Evolutionary conservation across 2,113 vertebrate genomes (phyloP).

Genomic region (Silurus asotus): DNA sequence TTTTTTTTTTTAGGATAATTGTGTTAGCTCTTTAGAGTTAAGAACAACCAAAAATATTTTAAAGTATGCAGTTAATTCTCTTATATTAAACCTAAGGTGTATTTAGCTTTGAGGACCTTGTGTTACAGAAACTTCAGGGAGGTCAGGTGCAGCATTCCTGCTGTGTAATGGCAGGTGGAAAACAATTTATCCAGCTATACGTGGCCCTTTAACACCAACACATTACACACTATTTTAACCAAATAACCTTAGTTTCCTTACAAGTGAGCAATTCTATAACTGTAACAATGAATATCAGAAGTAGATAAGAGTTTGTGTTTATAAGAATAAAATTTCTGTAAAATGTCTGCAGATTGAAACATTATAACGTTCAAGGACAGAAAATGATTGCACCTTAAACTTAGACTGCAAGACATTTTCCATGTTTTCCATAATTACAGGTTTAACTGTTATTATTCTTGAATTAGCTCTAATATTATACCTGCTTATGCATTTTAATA

Average conservation of each 20-base stretch:
- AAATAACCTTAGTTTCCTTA: constrained; percentile 14
- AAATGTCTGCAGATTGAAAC: neutral
- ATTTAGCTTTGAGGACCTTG: constrained; percentile 55
- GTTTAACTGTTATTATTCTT: neutral
- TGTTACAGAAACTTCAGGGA: constrained; percentile 63
- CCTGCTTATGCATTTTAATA: neutral
- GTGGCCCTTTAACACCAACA: neutral
- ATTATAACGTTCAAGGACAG: neutral
- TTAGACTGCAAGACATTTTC: neutral
- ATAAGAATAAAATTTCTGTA: too few relatives aligned
- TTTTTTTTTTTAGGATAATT: neutral
- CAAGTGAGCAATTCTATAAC: neutral
- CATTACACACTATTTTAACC: constrained; percentile 1
- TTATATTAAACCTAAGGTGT: neutral
- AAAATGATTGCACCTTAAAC: too few relatives aligned
- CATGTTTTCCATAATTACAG: neutral
- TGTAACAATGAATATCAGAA: too few relatives aligned
- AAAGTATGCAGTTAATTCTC: neutral
- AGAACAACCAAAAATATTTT: constrained; percentile 9
- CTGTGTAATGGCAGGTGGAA: constrained; percentile 31
- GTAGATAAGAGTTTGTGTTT: neutral
- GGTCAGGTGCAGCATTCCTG: constrained; percentile 48
- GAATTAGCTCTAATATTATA: neutral
- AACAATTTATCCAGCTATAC: constrained; percentile 38
- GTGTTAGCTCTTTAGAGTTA: neutral